A percentile compares a stretch with the other conserved stretches of the same genome.
phyloP scores from a whole-genome alignment of 2,797 vertebrate species.

The Oreochromis mossambicus region DNA sequence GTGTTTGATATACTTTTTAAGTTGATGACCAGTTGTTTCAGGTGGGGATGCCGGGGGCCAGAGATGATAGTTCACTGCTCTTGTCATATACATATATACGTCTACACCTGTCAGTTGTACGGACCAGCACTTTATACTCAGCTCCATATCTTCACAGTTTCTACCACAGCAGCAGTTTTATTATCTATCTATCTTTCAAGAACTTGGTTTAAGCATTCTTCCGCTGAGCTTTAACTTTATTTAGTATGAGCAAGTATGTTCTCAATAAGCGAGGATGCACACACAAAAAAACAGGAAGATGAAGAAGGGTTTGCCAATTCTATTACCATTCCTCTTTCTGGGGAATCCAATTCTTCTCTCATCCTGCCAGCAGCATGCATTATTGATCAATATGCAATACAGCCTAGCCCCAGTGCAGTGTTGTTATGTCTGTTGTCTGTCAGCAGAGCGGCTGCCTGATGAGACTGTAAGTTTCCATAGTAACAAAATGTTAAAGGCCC shows the following conservation, averaged over 20 bases:
- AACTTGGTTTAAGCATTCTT: constrained; percentile 5
- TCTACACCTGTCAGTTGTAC: background rate
- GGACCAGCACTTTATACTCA: background rate
- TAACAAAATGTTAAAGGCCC: background rate
- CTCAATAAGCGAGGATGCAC: background rate
- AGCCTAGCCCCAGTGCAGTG: constrained; percentile 2
- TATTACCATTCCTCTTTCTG: constrained; percentile 36
- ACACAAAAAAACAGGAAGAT: constrained; percentile 26
- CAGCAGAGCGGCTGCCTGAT: background rate
- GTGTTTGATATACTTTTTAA: background rate
- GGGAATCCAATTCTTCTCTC: constrained; percentile 29
- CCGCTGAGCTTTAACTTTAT: background rate
- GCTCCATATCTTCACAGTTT: background rate
- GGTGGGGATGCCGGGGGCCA: background rate
- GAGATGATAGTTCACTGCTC: background rate
- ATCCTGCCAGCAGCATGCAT: constrained; percentile 34
- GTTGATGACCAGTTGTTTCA: background rate
- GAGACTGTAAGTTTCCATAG: background rate
- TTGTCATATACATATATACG: background rate
- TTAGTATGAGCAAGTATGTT: constrained; percentile 6
- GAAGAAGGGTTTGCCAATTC: constrained; percentile 21
- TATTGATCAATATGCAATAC: constrained; percentile 51
- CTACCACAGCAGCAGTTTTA: constrained; percentile 10
- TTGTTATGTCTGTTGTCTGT: constrained; percentile 5
- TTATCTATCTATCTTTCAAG: constrained; percentile 42